phyloP scores from a whole-genome alignment of 1,140 invertebrate species.

The Ditylenchus dipsaci region DNA sequence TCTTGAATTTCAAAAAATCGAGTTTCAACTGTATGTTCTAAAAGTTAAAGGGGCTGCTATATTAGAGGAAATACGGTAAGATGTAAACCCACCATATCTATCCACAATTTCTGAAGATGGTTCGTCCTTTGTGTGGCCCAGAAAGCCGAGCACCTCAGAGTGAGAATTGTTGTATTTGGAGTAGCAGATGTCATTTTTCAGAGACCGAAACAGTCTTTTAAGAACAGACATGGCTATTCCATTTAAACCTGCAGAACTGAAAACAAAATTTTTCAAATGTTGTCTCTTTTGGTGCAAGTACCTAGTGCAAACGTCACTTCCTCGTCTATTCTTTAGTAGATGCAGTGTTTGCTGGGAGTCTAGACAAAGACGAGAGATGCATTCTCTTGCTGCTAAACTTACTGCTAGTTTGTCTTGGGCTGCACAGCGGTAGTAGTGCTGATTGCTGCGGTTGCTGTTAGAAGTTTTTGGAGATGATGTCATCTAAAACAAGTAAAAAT shows the following conservation, averaged over 20 bases:
- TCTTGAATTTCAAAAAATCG: too few relatives aligned
- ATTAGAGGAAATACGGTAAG: too few relatives aligned
- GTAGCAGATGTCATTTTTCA: neutral
- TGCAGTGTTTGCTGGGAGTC: constrained; percentile 1
- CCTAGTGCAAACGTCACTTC: neutral
- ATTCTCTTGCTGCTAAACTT: constrained; percentile 2
- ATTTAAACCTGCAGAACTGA: neutral
- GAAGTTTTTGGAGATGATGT: too few relatives aligned
- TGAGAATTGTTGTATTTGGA: too few relatives aligned
- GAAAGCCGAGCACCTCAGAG: too few relatives aligned
- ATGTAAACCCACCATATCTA: too few relatives aligned
- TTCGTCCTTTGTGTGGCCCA: too few relatives aligned
- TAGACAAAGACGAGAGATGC: neutral
- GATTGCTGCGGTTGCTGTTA: too few relatives aligned
- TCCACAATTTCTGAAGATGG: too few relatives aligned
- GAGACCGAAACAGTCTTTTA: neutral
- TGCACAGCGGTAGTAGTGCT: neutral
- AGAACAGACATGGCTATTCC: neutral
- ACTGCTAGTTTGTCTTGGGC: constrained; percentile 2
- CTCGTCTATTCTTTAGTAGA: neutral
- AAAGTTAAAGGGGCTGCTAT: too few relatives aligned
- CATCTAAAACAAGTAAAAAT: too few relatives aligned
- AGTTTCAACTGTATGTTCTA: too few relatives aligned
- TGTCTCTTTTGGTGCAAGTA: neutral
- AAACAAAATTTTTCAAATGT: neutral